Evolutionary conservation across 2,888 invertebrate species (phyloP), one percentile per base, ranked within the genome.

Genomic region (Acanthosoma haemorrhoidale): DNA sequence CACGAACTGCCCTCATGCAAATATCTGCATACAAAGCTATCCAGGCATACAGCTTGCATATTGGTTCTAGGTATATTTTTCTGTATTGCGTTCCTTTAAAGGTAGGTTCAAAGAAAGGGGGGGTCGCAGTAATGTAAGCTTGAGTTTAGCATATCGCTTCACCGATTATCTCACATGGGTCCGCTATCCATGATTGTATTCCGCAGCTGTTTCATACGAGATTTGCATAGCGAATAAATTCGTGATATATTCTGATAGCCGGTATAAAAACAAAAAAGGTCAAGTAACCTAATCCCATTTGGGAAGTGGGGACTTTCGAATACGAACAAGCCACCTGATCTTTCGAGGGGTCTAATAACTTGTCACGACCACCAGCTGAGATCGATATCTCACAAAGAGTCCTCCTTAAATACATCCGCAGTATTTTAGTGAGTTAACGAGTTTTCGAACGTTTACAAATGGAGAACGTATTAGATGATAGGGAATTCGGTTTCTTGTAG

Each of bases 91-190:
- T 25, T 51, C 51, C 51, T 51, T 51, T 51, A 51, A 51, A 51
- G 51, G 51, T 25, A 51, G 29, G 51, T n/a, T 25, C 51, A 51
- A 51, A 51, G 51, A 51, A 51, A 25, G 21, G 25, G 51, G 25
- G 21, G 25, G 51, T 13, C 29, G 51, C 51, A 51, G 51, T 51
- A 51, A 51, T 51, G 51, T 51, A 51, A 51, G 51, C 51, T 51
- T 51, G 21, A 51, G 51, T 51, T 51, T 43, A n/a, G 51, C 51
- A 51, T 51, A 51, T 51, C 51, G 51, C 8, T 25, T 25, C 29
- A n/a, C 13, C 51, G 51, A 29, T 51, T 51, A 51, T 51, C 51
- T 51, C 13, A 25, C 25, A 51, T 13, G 29, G 25, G 29, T n/a
- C 51, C 51, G 51, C 51, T 51, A 51, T 6, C 51, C 29, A 25